Base-by-base conservation (phyloP, 2,113 vertebrate genomes). In the Hemicordylus capensis region DNA sequence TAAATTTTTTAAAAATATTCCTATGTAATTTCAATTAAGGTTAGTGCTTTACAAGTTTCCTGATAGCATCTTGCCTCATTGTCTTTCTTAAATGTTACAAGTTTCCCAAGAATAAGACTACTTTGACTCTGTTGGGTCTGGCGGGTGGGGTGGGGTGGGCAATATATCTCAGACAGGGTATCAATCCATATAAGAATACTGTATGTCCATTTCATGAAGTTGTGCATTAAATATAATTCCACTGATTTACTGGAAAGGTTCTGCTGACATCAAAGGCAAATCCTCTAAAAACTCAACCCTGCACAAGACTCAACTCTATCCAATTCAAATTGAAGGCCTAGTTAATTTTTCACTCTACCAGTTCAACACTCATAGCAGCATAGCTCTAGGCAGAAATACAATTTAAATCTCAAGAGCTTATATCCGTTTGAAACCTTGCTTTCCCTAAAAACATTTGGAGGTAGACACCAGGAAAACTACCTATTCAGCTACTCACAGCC, bases 181-280 rank as follows among this genome's bases (percentile, higher is more conserved):
- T 89, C 28, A 0, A n/a, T 87, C 81, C 83, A 83, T 88, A 84
- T 90, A 87, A 66, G 89, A 87, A 87, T 2, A n/a, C n/a, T n/a
- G n/a, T n/a, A 7, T 17, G 26, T 31, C 81, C 66, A 89, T 88
- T 89, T 88, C 31, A n/a, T n/a, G n/a, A 46, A 26, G 31, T 80
- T 75, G 2, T 19, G n/a, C 37, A 81, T 48, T 80, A 88, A 87
- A 61, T 80, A 54, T 85, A 91, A 94, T 88, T 83, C 80, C 59
- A 81, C 51, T 22, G 83, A 93, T 76, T 63, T 84, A 80, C 59
- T 74, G 88, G 85, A 83, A 87, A 92, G 86, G 83, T 77, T 89
- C 58, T 85, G 72, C 77, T 77, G 72, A 76, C 85, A 89, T 93
- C 90, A 93, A 93, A 93, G 88, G 59, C 63, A 70, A 66, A 22